These are phyloP conservation scores for Capricornis sumatraensis DNA, from an alignment of 2,113 vertebrate genomes.

Conservation along the genomic window DNA sequence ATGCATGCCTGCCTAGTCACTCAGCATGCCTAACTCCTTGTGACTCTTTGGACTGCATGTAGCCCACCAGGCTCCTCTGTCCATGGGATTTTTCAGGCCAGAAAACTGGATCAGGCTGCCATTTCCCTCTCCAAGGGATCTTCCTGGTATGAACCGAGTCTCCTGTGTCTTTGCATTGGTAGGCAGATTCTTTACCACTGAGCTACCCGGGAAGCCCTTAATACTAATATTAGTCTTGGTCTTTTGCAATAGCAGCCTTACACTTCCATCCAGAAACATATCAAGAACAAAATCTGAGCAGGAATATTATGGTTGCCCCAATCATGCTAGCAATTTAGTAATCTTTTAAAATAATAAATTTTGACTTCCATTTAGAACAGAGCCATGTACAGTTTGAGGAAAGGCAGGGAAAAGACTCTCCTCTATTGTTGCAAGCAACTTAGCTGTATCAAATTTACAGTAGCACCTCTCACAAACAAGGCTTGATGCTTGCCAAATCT, in stretches of 20 bases:
- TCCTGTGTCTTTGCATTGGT: background rate
- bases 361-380: background rate
- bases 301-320: background rate
- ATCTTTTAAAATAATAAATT: background rate
- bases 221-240: background rate
- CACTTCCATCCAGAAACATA: background rate
- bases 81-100: background rate
- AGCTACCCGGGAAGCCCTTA: background rate
- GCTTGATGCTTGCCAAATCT: background rate
- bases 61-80: background rate
- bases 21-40: background rate
- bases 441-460: background rate
- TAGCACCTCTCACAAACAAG: background rate
- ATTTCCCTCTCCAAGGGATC: background rate
- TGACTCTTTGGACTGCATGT: background rate
- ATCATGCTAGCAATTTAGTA: background rate
- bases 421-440: background rate
- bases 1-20: background rate
- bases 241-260: background rate
- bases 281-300: background rate
- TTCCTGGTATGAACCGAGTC: background rate
- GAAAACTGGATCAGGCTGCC: background rate
- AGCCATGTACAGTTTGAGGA: background rate
- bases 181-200: background rate
- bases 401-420: background rate